These are phyloP conservation scores for Platichthys flesus DNA, from an alignment of 2,113 vertebrate species.

Conservation along the genomic window DNA sequence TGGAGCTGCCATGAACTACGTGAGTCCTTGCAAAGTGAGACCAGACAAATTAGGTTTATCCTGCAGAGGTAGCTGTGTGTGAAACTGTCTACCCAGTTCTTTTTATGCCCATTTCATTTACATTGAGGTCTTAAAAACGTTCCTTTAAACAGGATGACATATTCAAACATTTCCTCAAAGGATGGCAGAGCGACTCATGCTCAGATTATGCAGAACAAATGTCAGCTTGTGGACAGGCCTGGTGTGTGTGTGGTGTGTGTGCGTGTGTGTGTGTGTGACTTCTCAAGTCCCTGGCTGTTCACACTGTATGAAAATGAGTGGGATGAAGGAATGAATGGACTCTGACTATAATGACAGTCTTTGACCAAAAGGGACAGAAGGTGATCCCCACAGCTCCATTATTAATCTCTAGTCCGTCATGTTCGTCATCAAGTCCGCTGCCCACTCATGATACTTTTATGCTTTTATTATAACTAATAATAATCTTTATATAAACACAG, in stretches of 20 bases:
- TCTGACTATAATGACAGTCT: constrained; percentile 44
- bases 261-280: constrained; percentile 20
- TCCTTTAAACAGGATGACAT: constrained; percentile 23
- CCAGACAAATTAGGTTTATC: not conserved
- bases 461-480: too few species aligned
- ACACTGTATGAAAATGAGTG: constrained; percentile 49
- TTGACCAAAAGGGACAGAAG: constrained; percentile 44
- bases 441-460: not conserved
- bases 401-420: constrained; percentile 9
- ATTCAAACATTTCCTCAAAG: constrained; percentile 26
- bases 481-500: not conserved
- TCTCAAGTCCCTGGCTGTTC: constrained; percentile 9
- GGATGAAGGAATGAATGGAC: constrained; percentile 53
- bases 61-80: not conserved
- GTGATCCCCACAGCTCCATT: constrained; percentile 15
- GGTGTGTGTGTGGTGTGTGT: not conserved
- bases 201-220: constrained; percentile 44
- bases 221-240: constrained; percentile 25
- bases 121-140: not conserved
- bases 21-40: constrained; percentile 1
- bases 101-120: not conserved
- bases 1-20: not conserved
- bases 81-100: not conserved
- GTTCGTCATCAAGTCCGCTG: not conserved
- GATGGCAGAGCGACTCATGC: not conserved